Base-by-base conservation (phyloP, 2,797 vertebrate genomes). In the Acanthurus leucopareius region DNA sequence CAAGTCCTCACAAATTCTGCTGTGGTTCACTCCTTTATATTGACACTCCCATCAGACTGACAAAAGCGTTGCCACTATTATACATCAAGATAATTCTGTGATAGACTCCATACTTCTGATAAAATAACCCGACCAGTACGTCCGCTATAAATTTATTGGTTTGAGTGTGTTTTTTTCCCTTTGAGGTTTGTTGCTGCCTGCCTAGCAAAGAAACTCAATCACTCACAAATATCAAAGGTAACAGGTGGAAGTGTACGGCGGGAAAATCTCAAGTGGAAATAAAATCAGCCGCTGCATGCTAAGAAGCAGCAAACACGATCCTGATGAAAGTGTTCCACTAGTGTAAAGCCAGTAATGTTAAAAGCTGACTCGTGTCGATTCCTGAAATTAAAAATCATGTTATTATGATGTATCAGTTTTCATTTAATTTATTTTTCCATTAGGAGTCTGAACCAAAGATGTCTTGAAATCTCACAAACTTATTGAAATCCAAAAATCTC, bases 181-280 rank as follows among this genome's bases (percentile, higher is more conserved):
- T 53, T 40, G 54, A 73, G 68, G 73, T 79, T 69, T 76, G 75
- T 68, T 75, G 52, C 78, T 2, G 68, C 53, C 67, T 71, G 54
- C 65, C 58, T 64, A 86, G 84, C 79, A 59, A 77, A 60, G 25
- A 88, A 84, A 90, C 78, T 88, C 89, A 86, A 90, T 91, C 82
- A 84, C 83, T 92, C 85, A 90, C 79, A 88, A 59, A 88, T 79
- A 92, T 88, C 78, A 78, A 88, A 90, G 17, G 62, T 61, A 91
- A 83, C 88, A 91, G 81, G 68, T 83, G 35, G 44, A 86, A 66
- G 20, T 82, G 82, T 40, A 61, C 20, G 0, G 42, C 58, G 54
- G 56, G 67, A 78, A 86, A 90, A 82, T 79, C 77, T 69, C 17
- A 0, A 62, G 71, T 72, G 80, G 81, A 77, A 77, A 72, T 19